Evolutionary conservation across 2,888 invertebrate species (phyloP), one percentile per base, ranked within the genome.

Genomic region (Loripinus fragilis): DNA sequence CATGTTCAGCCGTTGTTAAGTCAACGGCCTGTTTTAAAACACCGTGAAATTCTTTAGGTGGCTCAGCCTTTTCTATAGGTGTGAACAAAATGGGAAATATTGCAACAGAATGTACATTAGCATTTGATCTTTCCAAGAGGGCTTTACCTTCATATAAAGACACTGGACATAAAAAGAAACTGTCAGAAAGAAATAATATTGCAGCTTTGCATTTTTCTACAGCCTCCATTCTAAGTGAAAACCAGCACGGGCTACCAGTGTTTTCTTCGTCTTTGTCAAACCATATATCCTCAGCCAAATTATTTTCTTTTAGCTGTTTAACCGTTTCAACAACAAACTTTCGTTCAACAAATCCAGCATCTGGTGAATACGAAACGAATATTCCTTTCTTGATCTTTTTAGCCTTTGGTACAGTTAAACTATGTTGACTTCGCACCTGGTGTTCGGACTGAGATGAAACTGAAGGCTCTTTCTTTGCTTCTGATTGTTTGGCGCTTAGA

Each of bases 181-280:
- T 90, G 35, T 91, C 91, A 0, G 92, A 92, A 25, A 93, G 68
- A 70, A 93, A 81, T 23, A 93, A 66, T 38, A 93, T 81, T 8
- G 91, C 91, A 12, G 92, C 93, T 45, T 88, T 78, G 78, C 93
- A 93, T 80, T 89, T 90, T 74, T 93, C 93, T 15, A 90, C 91
- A 2, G 92, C 90, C 79, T 93, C 93, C 90, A 93, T 90, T n/a
- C 93, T 78, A 72, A 89, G 67, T 3, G 92, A 91, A 79, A 93
- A 92, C 93, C 93, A 93, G 71, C 91, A 90, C 5, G 93, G 92
- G 76, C 89, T 92, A 79, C 91, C 92, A 0, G 90, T 92, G 72
- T 88, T 90, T 45, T 89, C 88, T 78, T 93, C 93, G 81, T 93
- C 93, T 76, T 91, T 92, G 76, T 93, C 93, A 85, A 93, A 93